Evolutionary conservation across 2,113 vertebrate species (phyloP).

Genomic region (Anarrhichthys ocellatus): DNA sequence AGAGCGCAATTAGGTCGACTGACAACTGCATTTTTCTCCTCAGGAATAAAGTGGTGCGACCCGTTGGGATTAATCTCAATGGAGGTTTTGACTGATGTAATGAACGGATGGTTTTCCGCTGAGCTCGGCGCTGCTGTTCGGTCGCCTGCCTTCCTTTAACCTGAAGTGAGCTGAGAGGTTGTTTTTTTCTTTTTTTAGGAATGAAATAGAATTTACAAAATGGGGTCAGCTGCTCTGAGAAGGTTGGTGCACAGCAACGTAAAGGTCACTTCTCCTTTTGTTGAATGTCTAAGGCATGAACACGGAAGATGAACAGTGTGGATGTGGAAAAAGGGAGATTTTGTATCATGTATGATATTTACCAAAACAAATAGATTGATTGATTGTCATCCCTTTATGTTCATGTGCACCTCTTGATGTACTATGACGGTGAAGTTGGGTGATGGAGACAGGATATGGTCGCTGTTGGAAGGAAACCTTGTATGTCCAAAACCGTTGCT

Average conservation of each 20-base stretch:
- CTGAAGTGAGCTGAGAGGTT: constrained; percentile 13
- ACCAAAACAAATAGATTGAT: not conserved
- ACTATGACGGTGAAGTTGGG: not conserved
- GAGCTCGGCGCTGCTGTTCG: constrained; percentile 15
- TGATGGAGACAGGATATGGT: not conserved
- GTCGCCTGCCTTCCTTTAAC: constrained; percentile 16
- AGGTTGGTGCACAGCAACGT: constrained; percentile 19
- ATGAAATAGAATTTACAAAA: constrained; percentile 21
- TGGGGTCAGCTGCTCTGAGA: constrained; percentile 42
- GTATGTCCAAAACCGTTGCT: too few relatives aligned
- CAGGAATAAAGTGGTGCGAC: constrained; percentile 57
- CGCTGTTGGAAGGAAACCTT: too few relatives aligned
- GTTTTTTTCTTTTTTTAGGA: not conserved
- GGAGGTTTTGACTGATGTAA: constrained; percentile 59
- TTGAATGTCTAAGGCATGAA: constrained; percentile 10
- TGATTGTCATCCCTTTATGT: too few relatives aligned
- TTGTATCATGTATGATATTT: not conserved
- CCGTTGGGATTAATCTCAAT: constrained; percentile 69
- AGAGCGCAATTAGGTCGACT: constrained; percentile 74
- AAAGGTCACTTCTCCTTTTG: constrained; percentile 59
- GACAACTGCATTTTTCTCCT: constrained; percentile 77
- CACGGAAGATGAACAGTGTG: constrained; percentile 18
- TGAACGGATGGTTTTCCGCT: constrained; percentile 57
- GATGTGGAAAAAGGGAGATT: not conserved
- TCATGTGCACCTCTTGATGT: not conserved